These are phyloP conservation scores for Rhinophrynus dorsalis DNA, from an alignment of 2,797 vertebrate genomes.

Conservation along the genomic window DNA sequence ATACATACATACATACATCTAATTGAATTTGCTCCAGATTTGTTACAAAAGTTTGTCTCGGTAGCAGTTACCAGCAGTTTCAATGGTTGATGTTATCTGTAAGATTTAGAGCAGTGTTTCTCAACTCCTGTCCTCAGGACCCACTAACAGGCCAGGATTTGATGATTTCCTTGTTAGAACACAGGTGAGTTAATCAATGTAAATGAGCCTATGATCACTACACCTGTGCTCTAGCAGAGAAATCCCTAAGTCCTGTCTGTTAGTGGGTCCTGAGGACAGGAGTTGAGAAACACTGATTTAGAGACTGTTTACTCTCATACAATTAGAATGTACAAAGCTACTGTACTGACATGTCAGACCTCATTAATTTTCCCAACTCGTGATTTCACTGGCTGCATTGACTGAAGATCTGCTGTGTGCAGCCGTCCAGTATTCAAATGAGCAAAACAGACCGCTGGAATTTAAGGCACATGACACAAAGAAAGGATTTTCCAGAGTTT, in stretches of 20 bases:
- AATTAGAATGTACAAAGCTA: slow-evolving; percentile 1
- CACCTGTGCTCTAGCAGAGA: no score
- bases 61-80: not conserved
- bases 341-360: slow-evolving; percentile 3
- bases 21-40: no score
- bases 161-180: not conserved
- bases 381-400: slow-evolving; percentile 6
- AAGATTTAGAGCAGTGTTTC: no score
- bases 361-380: slow-evolving; percentile 2
- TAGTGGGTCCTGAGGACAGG: no score
- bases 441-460: slow-evolving; percentile 7
- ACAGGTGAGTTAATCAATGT: no score
- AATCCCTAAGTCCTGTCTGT: no score
- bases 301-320: not conserved
- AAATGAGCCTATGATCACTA: no score
- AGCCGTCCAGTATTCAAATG: slow-evolving; percentile 18
- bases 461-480: slow-evolving; percentile 15
- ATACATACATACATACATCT: no score
- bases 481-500: not conserved
- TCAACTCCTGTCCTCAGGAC: no score
- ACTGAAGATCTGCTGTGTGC: slow-evolving; percentile 15
- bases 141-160: no score
- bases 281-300: no score
- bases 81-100: not conserved
- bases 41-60: not conserved